A percentile compares a stretch with the other conserved stretches of the same genome.
Conservation (phyloP, 2,113 vertebrate genomes). For the Malurus alboscapulatus region DNA sequence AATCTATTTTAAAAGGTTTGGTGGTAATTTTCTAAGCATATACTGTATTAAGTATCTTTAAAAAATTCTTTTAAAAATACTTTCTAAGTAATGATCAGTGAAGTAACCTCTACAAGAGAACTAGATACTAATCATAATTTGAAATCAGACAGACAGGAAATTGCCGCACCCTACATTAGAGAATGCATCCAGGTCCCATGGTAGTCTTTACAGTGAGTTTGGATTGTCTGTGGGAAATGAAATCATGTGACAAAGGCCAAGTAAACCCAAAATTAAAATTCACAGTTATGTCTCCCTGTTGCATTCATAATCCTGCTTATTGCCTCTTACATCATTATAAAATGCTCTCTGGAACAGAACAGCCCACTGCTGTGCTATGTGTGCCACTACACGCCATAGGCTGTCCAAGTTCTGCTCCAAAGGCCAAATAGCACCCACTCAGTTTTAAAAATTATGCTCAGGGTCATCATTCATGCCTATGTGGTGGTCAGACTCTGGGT, state of each 20-base stretch:
- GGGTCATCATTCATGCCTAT: neutral
- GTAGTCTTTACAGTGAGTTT: conserved; percentile 20
- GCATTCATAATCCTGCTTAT: conserved; percentile 61
- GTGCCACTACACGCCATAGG: neutral
- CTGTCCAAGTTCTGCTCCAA: neutral
- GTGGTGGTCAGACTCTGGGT: neutral
- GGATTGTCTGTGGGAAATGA: conserved; percentile 50
- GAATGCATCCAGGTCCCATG: conserved; percentile 51
- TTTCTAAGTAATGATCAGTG: neutral
- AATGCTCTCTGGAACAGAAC: neutral
- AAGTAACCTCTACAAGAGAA: neutral
- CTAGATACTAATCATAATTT: neutral
- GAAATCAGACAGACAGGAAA: conserved; percentile 58
- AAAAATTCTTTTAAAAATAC: neutral
- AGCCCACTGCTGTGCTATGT: neutral
- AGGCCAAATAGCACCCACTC: conserved; percentile 11
- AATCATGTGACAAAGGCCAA: conserved; percentile 39
- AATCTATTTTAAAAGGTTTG: neutral
- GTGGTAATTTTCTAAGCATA: neutral
- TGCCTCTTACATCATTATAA: conserved; percentile 55
- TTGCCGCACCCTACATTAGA: conserved; percentile 38
- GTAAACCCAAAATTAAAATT: conserved; percentile 61
- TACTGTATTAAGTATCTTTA: neutral
- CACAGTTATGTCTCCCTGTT: conserved; percentile 56
- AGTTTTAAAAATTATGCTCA: neutral